Conservation (phyloP, 2,888 invertebrate species). For the Torymus texanus region DNA sequence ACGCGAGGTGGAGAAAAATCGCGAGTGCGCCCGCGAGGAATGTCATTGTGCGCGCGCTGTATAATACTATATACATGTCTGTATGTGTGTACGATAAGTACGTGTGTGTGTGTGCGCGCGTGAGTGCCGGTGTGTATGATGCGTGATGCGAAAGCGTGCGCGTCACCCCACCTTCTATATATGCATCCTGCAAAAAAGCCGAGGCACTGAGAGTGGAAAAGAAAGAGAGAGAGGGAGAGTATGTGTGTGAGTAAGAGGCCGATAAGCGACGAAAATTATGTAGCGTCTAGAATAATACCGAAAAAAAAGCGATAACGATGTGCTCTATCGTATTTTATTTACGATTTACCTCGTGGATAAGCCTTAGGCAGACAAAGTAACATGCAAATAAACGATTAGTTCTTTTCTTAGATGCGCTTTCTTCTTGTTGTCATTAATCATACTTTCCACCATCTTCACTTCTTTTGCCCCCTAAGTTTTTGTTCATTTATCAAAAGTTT, state of each 20-base stretch:
- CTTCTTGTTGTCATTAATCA: slow-evolving; percentile 23
- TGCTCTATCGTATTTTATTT: slow-evolving; percentile 53
- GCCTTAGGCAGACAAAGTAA: slow-evolving; percentile 50
- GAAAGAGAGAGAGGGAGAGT: slow-evolving; percentile 15
- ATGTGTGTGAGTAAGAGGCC: slow-evolving; percentile 8
- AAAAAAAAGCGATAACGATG: slow-evolving; percentile 44
- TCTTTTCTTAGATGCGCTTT: slow-evolving; percentile 49
- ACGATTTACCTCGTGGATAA: slow-evolving; percentile 49
- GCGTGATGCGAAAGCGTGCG: neutral
- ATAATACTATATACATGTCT: slow-evolving; percentile 22
- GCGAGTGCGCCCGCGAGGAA: slow-evolving; percentile 31
- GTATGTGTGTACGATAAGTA: slow-evolving; percentile 61
- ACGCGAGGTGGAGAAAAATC: slow-evolving; percentile 34
- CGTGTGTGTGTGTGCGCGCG: slow-evolving; percentile 60
- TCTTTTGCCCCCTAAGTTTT: neutral
- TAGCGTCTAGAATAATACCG: slow-evolving; percentile 46
- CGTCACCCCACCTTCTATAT: slow-evolving; percentile 26
- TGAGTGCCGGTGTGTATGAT: neutral
- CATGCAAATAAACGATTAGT: slow-evolving; percentile 52
- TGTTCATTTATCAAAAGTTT: neutral
- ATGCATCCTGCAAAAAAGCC: slow-evolving; percentile 36
- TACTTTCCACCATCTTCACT: neutral
- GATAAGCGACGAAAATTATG: slow-evolving; percentile 52
- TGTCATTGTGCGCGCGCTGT: slow-evolving; percentile 43
- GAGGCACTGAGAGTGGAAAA: slow-evolving; percentile 50